Evolutionary conservation across 2,888 invertebrate genomes (phyloP), one percentile per base, ranked within the genome.

Genomic region (Peribatodes rhomboidaria): DNA sequence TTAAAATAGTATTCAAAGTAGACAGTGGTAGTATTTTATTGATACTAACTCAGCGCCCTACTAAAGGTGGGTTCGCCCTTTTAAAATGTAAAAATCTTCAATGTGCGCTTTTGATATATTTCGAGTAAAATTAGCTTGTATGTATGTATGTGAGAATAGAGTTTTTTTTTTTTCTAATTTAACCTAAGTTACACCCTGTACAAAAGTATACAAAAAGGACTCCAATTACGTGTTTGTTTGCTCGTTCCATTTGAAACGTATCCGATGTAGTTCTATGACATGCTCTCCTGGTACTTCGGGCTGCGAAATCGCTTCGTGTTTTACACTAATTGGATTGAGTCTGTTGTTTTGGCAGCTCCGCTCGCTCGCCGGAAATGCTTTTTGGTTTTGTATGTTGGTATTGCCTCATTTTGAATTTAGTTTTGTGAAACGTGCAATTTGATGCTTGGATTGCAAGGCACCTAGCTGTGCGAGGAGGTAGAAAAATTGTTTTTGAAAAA

Each of bases 231-330:
- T 65, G 54, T 72, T 66, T 73, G 72, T 71, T 70, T 75, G 75
- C 68, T 64, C 68, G 82, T 81, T 82, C 74, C 72, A 80, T 81
- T 78, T 68, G 72, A 77, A 78, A 71, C 71, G 71, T 69, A 77
- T 71, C 71, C 73, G 76, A 75, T 79, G 77, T 74, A 78, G 69
- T 70, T 77, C 72, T 73, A 65, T 70, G 72, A 75, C 75, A 78
- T 82, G 77, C 70, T 76, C 72, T 68, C 77, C 81, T 78, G 73
- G 77, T 84, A 79, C 71, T 78, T 71, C 63, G 62, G 53, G 57
- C 61, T 71, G 72, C 72, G 72, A 75, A 79, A 78, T 77, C 73
- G 72, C 69, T 72, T 75, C 71, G 74, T 73, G 72, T 74, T 75
- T 74, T 69, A 67, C 57, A 65, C 71, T 73, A 78, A 78, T 79